Conservation (phyloP, 2,113 vertebrate species). For the Physeter macrocephalus region DNA sequence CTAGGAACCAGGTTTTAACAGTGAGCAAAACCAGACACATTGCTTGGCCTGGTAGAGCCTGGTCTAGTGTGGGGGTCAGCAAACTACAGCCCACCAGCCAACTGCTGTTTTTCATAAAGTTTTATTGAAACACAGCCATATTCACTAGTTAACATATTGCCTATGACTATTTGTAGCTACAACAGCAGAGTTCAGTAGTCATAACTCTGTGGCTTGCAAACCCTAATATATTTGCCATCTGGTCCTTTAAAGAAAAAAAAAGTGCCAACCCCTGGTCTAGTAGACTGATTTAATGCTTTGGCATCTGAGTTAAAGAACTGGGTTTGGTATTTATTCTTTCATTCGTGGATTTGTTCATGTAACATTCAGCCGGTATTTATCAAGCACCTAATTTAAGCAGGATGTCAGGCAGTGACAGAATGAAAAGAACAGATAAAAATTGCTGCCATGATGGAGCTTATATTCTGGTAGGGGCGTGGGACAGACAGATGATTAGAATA, state of each 20-base stretch:
- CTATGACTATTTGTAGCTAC: neutral
- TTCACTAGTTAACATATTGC: neutral
- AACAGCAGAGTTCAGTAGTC: neutral
- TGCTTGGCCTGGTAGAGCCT: neutral
- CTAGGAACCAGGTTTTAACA: neutral
- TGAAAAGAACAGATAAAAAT: neutral
- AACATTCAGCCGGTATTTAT: neutral
- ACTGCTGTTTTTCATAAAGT: neutral
- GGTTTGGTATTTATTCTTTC: neutral
- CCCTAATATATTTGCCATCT: neutral
- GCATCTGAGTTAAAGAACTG: neutral
- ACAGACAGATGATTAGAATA: no score
- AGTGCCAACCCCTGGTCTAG: neutral
- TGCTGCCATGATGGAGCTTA: neutral
- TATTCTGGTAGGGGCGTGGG: neutral
- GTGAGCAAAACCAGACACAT: neutral
- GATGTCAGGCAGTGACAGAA: neutral
- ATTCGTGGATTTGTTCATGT: neutral
- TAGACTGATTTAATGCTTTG: neutral
- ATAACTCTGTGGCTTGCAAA: neutral
- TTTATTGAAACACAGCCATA: neutral
- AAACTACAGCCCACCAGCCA: neutral
- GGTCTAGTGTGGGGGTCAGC: no score
- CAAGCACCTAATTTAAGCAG: neutral
- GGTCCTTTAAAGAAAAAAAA: neutral